A percentile compares a stretch with the other conserved stretches of the same genome.
Evolutionary conservation across 2,797 vertebrate genomes (phyloP).

Genomic region (Tadarida brasiliensis): DNA sequence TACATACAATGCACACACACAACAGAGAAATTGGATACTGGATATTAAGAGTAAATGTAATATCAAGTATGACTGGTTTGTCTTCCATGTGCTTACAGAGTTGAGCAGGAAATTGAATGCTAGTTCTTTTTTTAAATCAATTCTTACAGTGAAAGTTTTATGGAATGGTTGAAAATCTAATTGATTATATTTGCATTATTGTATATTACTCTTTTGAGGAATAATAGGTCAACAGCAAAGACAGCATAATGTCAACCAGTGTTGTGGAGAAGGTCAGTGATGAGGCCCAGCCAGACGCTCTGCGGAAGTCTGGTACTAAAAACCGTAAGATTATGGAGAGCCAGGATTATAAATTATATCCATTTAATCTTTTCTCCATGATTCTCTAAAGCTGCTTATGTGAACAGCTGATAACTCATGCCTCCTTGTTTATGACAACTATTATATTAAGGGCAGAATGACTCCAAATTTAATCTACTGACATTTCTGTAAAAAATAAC

Average conservation of each 20-base stretch:
- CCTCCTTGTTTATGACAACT: constrained; percentile 79
- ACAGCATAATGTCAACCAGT: not conserved
- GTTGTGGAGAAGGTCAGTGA: constrained; percentile 35
- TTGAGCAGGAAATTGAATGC: not conserved
- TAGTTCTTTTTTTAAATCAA: not conserved
- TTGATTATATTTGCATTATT: not conserved
- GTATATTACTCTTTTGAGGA: not conserved
- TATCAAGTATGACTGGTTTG: not conserved
- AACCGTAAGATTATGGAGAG: constrained; percentile 46
- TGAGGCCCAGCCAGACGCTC: not conserved
- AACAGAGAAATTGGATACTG: not conserved
- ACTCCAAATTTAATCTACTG: constrained; percentile 78
- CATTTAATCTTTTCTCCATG: constrained; percentile 70
- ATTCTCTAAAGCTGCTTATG: constrained; percentile 78
- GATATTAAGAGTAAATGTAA: constrained; percentile 15
- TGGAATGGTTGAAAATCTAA: not conserved
- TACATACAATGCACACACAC: not conserved
- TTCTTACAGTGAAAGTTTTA: constrained; percentile 26
- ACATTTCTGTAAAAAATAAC: constrained; percentile 77
- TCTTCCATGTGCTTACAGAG: not conserved
- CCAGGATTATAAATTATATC: constrained; percentile 68
- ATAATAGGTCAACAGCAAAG: not conserved
- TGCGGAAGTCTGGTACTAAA: not conserved
- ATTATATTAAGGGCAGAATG: constrained; percentile 72
- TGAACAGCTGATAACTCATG: constrained; percentile 75